Conservation (phyloP, 2,113 vertebrate genomes). For the Hystrix cristata region DNA sequence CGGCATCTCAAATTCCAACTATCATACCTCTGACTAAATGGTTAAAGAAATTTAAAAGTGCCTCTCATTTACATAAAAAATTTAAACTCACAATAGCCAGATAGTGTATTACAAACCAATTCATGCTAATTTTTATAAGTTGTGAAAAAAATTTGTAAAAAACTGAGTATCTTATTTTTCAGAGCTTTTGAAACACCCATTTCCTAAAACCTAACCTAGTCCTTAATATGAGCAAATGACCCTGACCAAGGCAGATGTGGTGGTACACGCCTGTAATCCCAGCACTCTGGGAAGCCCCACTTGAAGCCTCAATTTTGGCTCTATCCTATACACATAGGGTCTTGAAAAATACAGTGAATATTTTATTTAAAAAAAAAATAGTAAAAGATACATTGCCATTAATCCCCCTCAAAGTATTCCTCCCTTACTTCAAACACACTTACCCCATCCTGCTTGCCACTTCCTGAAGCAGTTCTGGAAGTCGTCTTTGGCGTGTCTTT, state of each 20-base stretch:
- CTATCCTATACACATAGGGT: neutral
- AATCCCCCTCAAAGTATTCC: neutral
- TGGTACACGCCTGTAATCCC: neutral
- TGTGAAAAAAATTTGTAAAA: slow-evolving; percentile 43
- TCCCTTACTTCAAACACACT: neutral
- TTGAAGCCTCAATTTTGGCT: neutral
- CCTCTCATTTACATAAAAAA: slow-evolving; percentile 39
- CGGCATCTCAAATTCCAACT: slow-evolving; percentile 67
- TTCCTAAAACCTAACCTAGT: neutral
- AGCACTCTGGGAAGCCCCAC: neutral
- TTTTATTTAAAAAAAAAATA: neutral
- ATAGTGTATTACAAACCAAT: slow-evolving; percentile 45
- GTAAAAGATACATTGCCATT: neutral
- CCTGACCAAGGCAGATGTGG: neutral
- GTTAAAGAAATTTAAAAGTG: slow-evolving; percentile 53
- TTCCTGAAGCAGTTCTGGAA: neutral
- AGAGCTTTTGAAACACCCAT: neutral
- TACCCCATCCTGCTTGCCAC: neutral
- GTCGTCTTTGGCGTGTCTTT: neutral
- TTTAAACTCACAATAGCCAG: slow-evolving; percentile 10
- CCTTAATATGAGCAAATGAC: neutral
- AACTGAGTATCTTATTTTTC: slow-evolving; percentile 1
- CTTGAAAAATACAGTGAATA: neutral
- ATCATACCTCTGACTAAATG: slow-evolving; percentile 11
- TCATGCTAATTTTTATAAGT: slow-evolving; percentile 59